Evolutionary conservation across 2,797 vertebrate genomes (phyloP).

Genomic region (Enteromius viviparus): DNA sequence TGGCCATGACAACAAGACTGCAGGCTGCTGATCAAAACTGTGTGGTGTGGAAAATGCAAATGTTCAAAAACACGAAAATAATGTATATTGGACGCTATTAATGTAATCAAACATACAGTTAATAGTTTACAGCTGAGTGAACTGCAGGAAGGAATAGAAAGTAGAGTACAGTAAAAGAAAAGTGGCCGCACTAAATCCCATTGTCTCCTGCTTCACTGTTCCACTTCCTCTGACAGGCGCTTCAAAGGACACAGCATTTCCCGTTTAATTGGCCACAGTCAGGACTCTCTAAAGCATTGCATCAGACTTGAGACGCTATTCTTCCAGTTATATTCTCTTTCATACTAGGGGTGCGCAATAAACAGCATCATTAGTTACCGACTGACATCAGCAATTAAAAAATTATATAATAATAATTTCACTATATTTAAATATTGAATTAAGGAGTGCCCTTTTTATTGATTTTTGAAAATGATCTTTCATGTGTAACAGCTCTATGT

Average conservation of each 20-base stretch:
- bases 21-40: neutral
- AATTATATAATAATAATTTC: neutral
- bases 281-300: conserved; percentile 59
- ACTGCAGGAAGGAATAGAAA: neutral
- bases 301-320: conserved; percentile 30
- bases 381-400: neutral
- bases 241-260: conserved; percentile 65
- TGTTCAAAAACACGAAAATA: neutral
- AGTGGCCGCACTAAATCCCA: conserved; percentile 50
- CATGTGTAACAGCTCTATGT: no score
- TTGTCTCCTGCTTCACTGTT: conserved; percentile 60
- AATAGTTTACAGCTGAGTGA: conserved; percentile 10
- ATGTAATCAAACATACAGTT: neutral
- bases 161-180: conserved; percentile 46
- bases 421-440: conserved; percentile 3
- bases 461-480: no score
- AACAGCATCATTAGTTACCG: neutral
- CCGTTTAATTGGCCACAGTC: conserved; percentile 69
- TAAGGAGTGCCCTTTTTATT: no score
- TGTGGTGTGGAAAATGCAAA: neutral
- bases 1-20: conserved; percentile 14
- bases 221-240: conserved; percentile 63
- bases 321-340: neutral
- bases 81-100: neutral
- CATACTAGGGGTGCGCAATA: neutral